Evolutionary conservation across 2,888 invertebrate species (phyloP), one percentile per base, ranked within the genome.

Genomic region (Heteropelma amictum): DNA sequence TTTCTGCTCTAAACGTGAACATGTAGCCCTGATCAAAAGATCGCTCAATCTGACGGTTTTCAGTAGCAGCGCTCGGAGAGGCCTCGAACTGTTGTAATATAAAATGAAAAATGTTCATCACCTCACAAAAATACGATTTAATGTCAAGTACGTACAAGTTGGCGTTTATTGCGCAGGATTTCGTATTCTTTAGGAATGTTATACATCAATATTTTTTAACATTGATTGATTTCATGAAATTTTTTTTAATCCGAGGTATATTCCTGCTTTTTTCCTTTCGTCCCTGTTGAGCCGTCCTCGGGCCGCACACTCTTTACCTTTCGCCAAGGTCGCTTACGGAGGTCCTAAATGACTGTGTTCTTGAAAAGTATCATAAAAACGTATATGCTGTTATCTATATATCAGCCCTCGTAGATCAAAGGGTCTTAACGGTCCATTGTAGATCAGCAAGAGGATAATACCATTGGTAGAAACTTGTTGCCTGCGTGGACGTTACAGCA

Each of bases 391-490:
- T 28, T 28, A 58, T n/a, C 45, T 28, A 63, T 51, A 54, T n/a
- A 40, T 53, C 17, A 45, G 65, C 33, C 49, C 51, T 28, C 21
- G 61, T 12, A 72, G 72, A 72, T 72, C 72, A 72, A 72, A 72
- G 72, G 72, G 60, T 42, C 72, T 51, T 21, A 19, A 14, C 35
- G 28, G 51, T 64, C 51, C 19, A 30, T n/a, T 42, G 51, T 65
- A 51, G 65, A 58, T 65, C 33, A 28, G 26, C 38, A 40, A 58
- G n/a, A 40, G 53, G 42, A 72, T 72, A 60, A 72, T 72, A 35
- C 72, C 58, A 28, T 60, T 72, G 67, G 61, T 51, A 68, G 51
- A 77, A 77, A 76, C 72, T 76, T 76, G 72, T 76, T 75, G 77
- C 77, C 75, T 40, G 54, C 38, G 35, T 58, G 54, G 60, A 51